Base-by-base conservation (phyloP, 1,140 invertebrate species). In the Triops longicaudatus region DNA sequence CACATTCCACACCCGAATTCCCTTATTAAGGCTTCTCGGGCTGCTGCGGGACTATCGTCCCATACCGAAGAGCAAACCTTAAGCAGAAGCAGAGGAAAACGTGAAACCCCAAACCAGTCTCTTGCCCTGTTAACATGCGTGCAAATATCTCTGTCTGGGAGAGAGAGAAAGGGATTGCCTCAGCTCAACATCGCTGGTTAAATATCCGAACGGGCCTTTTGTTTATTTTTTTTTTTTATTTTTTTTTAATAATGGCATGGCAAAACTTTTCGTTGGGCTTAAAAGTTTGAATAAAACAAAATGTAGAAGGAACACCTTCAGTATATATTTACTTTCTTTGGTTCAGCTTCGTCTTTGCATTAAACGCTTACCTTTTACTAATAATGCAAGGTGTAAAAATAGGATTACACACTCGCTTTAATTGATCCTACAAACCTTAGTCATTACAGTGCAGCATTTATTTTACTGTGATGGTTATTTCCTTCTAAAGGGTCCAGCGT, bases 111-210 rank as follows among this genome's bases (percentile, higher is more conserved):
- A 63, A 63, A 63, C 50, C 50, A 14, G 50, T 63, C 50, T 63
- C 50, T 37, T 37, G 31, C 31, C 31, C 31, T 37, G 31, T 37
- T 17, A 63, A 63, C 50, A 63, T 63, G 50, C 50, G 50, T 63
- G 50, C 50, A 63, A 63, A 63, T 63, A 63, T 63, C 50, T 37
- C 31, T 12, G 50, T 63, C 50, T 63, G 10, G 17, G 50, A 63
- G 50, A 63, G 50, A 63, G 50, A 63, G 50, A 63, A 63, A 63
- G 50, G 50, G 50, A 63, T 12, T n/a, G 50, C 50, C 50, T 63
- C 50, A 22, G 14, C 50, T 37, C 31, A 37, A 37, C 31, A 37
- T 37, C 7, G 31, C 31, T 37, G 31, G 7, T 7, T 37, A 37
- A 37, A 37, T 37, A 37, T 37, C 31, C 31, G 7, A 4, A 37